Percentiles rank a stretch among this genome's conserved stretches.
Conservation (phyloP, 2,888 invertebrate species). For the Rhogogaster chlorosoma region DNA sequence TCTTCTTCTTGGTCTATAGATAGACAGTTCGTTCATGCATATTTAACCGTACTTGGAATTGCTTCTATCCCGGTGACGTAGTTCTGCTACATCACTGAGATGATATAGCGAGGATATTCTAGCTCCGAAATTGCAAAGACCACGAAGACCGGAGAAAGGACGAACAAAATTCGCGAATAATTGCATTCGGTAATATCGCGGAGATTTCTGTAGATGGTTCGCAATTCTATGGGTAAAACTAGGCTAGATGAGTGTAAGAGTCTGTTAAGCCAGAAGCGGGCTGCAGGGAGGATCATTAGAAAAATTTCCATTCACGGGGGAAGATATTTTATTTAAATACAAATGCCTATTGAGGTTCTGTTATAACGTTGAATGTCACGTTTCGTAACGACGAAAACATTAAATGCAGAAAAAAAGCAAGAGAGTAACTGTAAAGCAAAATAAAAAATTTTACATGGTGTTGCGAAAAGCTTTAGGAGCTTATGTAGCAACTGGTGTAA, state of each 20-base stretch:
- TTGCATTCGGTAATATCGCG: constrained; percentile 25
- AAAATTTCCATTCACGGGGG: not conserved
- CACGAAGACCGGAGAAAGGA: not conserved
- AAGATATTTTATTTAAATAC: not conserved
- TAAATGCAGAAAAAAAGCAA: not conserved
- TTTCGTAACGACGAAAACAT: not conserved
- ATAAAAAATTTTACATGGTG: not conserved
- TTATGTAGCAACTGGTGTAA: not conserved
- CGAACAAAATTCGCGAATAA: not conserved
- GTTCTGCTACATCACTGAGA: constrained; percentile 22
- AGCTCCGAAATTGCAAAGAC: not conserved
- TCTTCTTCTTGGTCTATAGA: not conserved
- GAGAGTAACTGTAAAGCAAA: too few relatives aligned
- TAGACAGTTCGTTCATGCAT: constrained; percentile 33
- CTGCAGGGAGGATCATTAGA: not conserved
- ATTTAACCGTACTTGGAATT: constrained; percentile 41
- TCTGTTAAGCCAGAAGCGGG: not conserved
- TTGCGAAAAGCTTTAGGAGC: not conserved
- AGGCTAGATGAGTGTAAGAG: not conserved
- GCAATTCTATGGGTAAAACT: not conserved
- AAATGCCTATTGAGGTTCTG: not conserved
- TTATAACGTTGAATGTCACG: not conserved
- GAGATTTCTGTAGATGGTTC: not conserved
- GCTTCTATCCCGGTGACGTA: constrained; percentile 40
- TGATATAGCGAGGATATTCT: not conserved